Percentiles rank a stretch among this genome's conserved stretches.
phyloP scores from a whole-genome alignment of 2,113 vertebrate genomes.

The Laticauda colubrina region DNA sequence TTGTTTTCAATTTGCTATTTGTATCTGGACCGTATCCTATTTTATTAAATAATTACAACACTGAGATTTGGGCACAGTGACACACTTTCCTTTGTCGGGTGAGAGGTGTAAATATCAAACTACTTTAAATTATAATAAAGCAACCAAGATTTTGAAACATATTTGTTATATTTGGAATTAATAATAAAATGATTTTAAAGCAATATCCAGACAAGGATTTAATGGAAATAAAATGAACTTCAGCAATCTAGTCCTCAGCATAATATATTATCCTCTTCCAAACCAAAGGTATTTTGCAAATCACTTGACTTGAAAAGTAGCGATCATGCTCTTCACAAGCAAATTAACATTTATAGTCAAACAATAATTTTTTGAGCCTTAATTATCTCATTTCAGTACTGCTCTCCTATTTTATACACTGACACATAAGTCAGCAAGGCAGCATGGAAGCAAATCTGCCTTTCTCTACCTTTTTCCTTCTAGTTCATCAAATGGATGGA shows the following conservation, averaged over 20 bases:
- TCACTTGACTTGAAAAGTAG: slow-evolving; percentile 46
- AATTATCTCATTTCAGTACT: slow-evolving; percentile 52
- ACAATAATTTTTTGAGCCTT: background rate
- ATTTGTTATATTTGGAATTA: slow-evolving; percentile 79
- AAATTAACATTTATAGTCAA: slow-evolving; percentile 52
- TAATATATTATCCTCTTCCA: slow-evolving; percentile 55
- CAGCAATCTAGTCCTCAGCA: slow-evolving; percentile 50
- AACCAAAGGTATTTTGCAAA: slow-evolving; percentile 36
- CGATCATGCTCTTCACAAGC: slow-evolving; percentile 48
- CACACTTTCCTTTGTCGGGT: slow-evolving; percentile 25
- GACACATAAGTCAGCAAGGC: slow-evolving; percentile 20
- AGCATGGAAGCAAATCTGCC: slow-evolving; percentile 24
- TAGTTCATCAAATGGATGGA: slow-evolving; percentile 34
- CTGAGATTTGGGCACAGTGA: slow-evolving; percentile 40
- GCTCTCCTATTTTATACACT: slow-evolving; percentile 12
- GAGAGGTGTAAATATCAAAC: slow-evolving; percentile 64
- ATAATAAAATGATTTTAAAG: slow-evolving; percentile 67
- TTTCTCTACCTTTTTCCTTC: background rate
- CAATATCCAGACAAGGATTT: slow-evolving; percentile 45
- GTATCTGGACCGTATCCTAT: slow-evolving; percentile 35
- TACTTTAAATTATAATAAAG: slow-evolving; percentile 76
- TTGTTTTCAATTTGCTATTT: slow-evolving; percentile 49
- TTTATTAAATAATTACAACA: slow-evolving; percentile 40
- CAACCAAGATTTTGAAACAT: slow-evolving; percentile 53
- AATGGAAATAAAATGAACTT: slow-evolving; percentile 67